Percentiles rank a stretch among this genome's conserved stretches.
Evolutionary conservation across 2,113 vertebrate genomes (phyloP).

Genomic region (Deroptyus accipitrinus): DNA sequence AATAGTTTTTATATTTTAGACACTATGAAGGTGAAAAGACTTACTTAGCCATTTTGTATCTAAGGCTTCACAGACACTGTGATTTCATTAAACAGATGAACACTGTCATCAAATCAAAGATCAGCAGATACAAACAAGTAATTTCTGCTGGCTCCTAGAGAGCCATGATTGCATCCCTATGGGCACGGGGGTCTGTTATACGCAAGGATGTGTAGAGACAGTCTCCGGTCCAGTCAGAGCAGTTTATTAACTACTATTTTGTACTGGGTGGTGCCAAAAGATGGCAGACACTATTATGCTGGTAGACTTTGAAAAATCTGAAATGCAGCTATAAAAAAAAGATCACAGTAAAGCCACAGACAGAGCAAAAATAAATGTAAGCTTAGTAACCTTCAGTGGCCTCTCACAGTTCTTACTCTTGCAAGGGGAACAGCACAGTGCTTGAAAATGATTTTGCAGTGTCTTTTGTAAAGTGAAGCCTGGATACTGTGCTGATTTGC

Average conservation of each 20-base stretch:
- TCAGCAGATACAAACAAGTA: neutral
- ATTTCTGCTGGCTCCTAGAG: neutral
- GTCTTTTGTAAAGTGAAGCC: neutral
- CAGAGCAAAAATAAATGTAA: neutral
- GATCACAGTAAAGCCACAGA: neutral
- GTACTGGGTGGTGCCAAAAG: neutral
- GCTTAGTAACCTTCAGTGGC: neutral
- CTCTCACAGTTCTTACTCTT: neutral
- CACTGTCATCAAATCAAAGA: conserved; percentile 11
- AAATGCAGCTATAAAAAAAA: neutral
- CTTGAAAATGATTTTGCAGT: neutral
- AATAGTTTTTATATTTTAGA: neutral
- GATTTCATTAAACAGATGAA: neutral
- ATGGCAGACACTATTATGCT: neutral
- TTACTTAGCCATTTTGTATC: neutral
- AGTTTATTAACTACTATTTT: neutral
- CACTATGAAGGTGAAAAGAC: neutral
- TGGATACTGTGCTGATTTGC: neutral
- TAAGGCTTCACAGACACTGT: neutral
- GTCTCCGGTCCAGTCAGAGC: neutral
- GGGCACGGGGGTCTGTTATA: neutral
- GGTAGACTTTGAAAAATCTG: neutral
- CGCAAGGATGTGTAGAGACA: neutral
- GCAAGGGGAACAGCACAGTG: neutral
- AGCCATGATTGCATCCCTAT: neutral